Conservation (phyloP, 2,113 vertebrate species). For the Echinops telfairi region DNA sequence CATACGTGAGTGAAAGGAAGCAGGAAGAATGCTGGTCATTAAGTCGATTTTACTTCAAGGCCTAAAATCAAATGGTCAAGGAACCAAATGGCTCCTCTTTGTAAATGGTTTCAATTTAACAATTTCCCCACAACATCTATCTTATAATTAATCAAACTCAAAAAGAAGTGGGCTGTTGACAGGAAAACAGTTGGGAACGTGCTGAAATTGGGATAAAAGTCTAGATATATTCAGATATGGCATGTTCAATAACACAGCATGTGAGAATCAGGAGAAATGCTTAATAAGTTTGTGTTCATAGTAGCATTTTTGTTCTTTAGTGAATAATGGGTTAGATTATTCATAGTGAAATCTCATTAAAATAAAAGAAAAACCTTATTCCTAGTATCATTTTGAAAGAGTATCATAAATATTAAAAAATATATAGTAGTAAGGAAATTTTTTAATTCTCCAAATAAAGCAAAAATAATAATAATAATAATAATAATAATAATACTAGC, state of each 20-base stretch:
- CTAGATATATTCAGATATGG: constrained; percentile 11
- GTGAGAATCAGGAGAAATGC: constrained; percentile 31
- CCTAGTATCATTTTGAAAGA: not conserved
- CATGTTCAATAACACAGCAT: constrained; percentile 36
- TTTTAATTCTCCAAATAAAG: not conserved
- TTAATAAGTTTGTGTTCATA: constrained; percentile 44
- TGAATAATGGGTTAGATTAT: constrained; percentile 54
- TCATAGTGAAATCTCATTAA: constrained; percentile 26
- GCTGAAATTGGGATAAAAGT: constrained; percentile 36
- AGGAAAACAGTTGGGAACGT: constrained; percentile 57
- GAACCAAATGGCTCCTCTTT: constrained; percentile 46
- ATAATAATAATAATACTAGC: not conserved
- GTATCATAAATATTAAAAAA: constrained; percentile 34
- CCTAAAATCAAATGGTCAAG: constrained; percentile 38
- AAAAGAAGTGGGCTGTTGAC: constrained; percentile 46
- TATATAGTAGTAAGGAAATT: not conserved
- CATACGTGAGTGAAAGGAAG: constrained; percentile 64
- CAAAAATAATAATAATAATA: not conserved
- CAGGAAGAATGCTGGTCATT: constrained; percentile 47
- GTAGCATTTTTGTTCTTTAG: constrained; percentile 51
- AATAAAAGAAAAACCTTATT: not conserved
- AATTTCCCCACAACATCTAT: constrained; percentile 7
- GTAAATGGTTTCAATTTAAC: constrained; percentile 61
- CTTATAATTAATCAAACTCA: constrained; percentile 60
- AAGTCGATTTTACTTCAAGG: constrained; percentile 45